Evolutionary conservation across 2,888 invertebrate species (phyloP).

Genomic region (Ypsolopha sequella): DNA sequence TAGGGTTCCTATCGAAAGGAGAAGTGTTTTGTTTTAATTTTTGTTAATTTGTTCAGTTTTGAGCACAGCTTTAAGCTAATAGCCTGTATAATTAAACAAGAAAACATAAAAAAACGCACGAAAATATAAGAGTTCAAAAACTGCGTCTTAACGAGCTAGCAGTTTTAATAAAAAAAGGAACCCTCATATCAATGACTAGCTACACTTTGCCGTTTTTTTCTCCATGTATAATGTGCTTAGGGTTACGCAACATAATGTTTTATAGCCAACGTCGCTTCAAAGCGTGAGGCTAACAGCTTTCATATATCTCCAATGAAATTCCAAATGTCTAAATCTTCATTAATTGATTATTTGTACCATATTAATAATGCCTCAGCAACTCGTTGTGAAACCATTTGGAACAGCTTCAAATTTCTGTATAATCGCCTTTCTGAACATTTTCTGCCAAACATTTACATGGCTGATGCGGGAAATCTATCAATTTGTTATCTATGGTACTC

Average conservation of each 20-base stretch:
- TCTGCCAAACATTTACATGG: neutral
- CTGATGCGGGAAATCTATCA: neutral
- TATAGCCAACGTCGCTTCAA: neutral
- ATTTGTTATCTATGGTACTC: neutral
- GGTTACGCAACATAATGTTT: conserved; percentile 34
- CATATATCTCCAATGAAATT: conserved; percentile 11
- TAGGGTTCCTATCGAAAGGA: too few species aligned
- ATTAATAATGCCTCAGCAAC: neutral
- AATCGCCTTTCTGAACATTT: neutral
- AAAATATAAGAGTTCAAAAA: too few species aligned
- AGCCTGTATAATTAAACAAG: too few species aligned
- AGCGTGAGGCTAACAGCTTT: conserved; percentile 26
- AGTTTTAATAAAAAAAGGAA: too few species aligned
- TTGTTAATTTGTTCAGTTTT: too few species aligned
- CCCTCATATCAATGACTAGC: too few species aligned
- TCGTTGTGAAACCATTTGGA: neutral
- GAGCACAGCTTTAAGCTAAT: too few species aligned
- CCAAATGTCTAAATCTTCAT: conserved; percentile 15
- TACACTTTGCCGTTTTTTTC: conserved; percentile 21
- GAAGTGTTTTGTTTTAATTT: too few species aligned
- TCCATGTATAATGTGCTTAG: conserved; percentile 34
- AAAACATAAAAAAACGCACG: too few species aligned
- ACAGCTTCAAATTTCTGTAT: neutral
- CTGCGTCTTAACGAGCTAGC: too few species aligned
- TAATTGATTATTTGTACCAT: conserved; percentile 25